phyloP scores from a whole-genome alignment of 2,797 vertebrate genomes.

The Esox masquinongy region DNA sequence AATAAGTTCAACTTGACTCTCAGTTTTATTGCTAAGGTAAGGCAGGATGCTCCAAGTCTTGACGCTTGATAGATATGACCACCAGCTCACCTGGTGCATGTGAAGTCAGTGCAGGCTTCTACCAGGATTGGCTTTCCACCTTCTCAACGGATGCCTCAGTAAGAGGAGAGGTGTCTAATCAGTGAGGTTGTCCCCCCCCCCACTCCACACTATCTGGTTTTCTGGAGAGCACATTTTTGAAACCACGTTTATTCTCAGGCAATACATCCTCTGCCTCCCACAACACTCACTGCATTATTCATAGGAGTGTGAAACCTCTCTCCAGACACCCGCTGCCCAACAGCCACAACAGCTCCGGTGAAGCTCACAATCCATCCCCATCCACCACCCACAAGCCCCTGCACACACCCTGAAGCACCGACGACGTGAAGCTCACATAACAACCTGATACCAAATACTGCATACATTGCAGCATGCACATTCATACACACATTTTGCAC shows the following conservation, averaged over 20 bases:
- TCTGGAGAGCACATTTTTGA: background rate
- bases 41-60: background rate
- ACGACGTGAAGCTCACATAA: background rate
- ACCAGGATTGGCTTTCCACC: background rate
- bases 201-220: background rate
- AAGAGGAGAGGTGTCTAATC: background rate
- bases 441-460: background rate
- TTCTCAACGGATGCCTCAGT: background rate
- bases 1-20: slow-evolving; percentile 49
- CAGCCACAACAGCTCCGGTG: background rate
- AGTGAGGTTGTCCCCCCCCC: too few species aligned
- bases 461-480: background rate
- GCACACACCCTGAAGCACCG: slow-evolving; percentile 3
- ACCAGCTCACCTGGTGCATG: background rate
- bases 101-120: background rate
- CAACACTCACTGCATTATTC: slow-evolving; percentile 69
- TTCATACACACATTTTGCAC: background rate
- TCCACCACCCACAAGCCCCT: background rate
- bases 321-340: slow-evolving; percentile 10
- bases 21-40: background rate
- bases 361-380: slow-evolving; percentile 9
- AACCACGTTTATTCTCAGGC: slow-evolving; percentile 64
- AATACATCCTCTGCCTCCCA: slow-evolving; percentile 58
- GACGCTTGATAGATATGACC: background rate
- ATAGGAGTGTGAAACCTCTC: slow-evolving; percentile 45